These are phyloP conservation scores for Ficedula albicollis DNA, from an alignment of 2,797 vertebrate genomes.

Conservation along the genomic window DNA sequence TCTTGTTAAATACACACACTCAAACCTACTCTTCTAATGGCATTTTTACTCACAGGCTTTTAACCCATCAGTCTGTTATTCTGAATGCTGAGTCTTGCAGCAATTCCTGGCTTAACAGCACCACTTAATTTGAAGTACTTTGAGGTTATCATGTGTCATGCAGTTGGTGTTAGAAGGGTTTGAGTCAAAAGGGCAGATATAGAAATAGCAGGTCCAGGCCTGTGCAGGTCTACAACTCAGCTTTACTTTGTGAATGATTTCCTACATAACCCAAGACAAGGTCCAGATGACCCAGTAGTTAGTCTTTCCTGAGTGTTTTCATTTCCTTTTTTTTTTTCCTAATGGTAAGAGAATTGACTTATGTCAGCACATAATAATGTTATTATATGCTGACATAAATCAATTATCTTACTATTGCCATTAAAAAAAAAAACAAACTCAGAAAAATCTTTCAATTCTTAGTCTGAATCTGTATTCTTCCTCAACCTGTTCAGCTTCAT, in stretches of 20 bases:
- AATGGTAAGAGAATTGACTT: not conserved
- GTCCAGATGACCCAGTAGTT: not conserved
- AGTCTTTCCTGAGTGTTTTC: not conserved
- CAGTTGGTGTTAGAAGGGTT: not conserved
- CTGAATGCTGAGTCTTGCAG: not conserved
- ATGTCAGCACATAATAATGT: not conserved
- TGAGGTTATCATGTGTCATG: not conserved
- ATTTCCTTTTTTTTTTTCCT: not conserved
- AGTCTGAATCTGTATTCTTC: not conserved
- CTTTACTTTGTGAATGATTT: not conserved
- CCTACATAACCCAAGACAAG: not conserved
- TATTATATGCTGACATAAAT: not conserved
- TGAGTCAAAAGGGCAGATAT: not conserved
- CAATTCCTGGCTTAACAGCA: not conserved
- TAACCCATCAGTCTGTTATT: not conserved
- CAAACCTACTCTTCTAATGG: not conserved
- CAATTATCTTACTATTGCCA: not conserved
- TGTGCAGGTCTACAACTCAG: not conserved
- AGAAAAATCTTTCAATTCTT: not conserved
- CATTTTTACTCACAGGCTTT: not conserved
- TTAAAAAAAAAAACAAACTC: not conserved
- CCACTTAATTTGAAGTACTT: not conserved
- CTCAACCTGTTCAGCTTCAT: not conserved
- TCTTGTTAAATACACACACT: not conserved
- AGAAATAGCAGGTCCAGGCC: not conserved